Base-by-base conservation (phyloP, 2,113 vertebrate genomes). In the Ibidorhyncha struthersii region DNA sequence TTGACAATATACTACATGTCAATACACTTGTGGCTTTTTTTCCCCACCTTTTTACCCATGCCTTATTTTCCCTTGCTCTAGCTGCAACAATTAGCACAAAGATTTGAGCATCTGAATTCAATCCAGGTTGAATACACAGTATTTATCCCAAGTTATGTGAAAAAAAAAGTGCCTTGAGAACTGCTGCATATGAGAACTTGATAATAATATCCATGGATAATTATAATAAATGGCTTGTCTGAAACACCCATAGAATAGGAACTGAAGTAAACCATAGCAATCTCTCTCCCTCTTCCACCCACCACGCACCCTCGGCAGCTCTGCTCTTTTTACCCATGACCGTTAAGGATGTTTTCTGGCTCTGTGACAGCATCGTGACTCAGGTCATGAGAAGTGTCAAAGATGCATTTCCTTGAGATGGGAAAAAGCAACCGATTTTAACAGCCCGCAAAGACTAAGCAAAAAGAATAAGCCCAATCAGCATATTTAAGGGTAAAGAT, bases 371-470 rank as follows among this genome's bases (percentile, higher is more conserved):
- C 97, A 97, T 94, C 95, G 93, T 97, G 98, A 98, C 97, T 98
- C 97, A 98, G 98, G 99, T 99, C 98, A 99, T 98, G 98, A 99
- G 98, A 99, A 99, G 98, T 99, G 98, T 99, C 98, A 98, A 98
- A 98, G 98, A 98, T 98, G 96, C 97, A 98, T 98, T 98, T 98
- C 98, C 98, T 98, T 98, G 93, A 97, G 98, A 98, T 99, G 98
- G 98, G 98, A 99, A 98, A 98, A 93, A 98, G 96, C 97, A 98
- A 97, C 95, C 86, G 91, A 97, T 97, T 98, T 98, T 97, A 98
- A 98, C 95, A 97, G 95, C 96, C 84, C 84, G 91, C 95, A 76
- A 96, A 97, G 96, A 89, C 87, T 95, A 96, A 89, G 95, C 76
- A 78, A 97, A 98, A 97, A 91, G 97, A 97, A 96, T 90, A 94